Percentiles rank a stretch among this genome's conserved stretches.
These are phyloP conservation scores for Lottia scabra DNA, from an alignment of 2,888 invertebrate genomes.

Conservation along the genomic window DNA sequence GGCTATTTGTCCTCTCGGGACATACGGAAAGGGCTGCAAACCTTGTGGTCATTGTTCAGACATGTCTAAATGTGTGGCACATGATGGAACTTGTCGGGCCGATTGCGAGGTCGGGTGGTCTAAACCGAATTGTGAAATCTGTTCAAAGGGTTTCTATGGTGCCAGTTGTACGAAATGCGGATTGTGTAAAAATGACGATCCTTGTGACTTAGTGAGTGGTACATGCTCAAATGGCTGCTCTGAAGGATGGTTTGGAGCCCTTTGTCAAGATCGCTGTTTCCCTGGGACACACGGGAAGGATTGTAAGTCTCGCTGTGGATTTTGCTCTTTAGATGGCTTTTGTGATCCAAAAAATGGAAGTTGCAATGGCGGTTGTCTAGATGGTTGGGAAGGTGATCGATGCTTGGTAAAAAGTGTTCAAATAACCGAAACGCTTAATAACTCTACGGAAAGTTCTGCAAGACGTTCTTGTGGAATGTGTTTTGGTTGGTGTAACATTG, in stretches of 20 bases:
- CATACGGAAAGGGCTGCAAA: neutral
- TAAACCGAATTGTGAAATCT: neutral
- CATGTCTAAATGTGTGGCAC: neutral
- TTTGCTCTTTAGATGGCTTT: neutral
- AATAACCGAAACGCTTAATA: neutral
- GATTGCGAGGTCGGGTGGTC: neutral
- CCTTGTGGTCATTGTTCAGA: neutral
- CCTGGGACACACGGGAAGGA: neutral
- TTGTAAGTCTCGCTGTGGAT: slow-evolving; percentile 5
- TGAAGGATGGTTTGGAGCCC: neutral
- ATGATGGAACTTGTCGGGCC: neutral
- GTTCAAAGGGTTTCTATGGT: neutral
- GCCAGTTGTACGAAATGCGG: neutral
- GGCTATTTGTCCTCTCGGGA: slow-evolving; percentile 1
- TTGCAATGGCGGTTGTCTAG: neutral
- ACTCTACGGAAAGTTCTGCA: neutral
- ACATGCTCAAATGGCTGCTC: neutral
- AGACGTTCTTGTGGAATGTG: neutral
- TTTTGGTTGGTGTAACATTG: neutral
- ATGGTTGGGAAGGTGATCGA: neutral
- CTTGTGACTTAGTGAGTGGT: neutral
- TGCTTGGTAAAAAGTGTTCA: neutral
- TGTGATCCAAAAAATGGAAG: neutral
- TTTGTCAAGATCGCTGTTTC: neutral
- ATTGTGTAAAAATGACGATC: neutral